Conservation (phyloP, 1,140 invertebrate genomes). For the Heliconius himera region DNA sequence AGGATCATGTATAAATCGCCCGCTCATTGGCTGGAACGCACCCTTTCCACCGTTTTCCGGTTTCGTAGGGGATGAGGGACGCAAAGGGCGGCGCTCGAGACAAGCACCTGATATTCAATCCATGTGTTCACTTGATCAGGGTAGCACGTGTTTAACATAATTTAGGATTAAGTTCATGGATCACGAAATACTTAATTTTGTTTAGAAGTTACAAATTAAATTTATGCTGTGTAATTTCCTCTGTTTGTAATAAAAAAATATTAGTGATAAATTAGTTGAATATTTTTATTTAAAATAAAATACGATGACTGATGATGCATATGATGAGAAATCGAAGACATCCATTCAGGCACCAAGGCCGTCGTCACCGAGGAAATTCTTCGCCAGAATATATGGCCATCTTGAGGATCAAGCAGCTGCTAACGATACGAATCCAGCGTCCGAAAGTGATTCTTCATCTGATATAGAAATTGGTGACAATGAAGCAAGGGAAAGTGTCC, state of each 20-base stretch:
- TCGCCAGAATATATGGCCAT: slow-evolving; percentile 85
- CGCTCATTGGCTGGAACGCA: slow-evolving; percentile 55
- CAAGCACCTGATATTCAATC: slow-evolving; percentile 66
- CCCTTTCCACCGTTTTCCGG: slow-evolving; percentile 46
- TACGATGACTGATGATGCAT: slow-evolving; percentile 50
- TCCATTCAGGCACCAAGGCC: slow-evolving; percentile 74
- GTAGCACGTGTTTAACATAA: slow-evolving; percentile 50
- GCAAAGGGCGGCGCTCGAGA: slow-evolving; percentile 57
- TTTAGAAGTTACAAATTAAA: neutral
- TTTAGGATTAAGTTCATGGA: neutral
- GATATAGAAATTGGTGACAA: slow-evolving; percentile 73
- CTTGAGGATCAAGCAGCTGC: slow-evolving; percentile 72
- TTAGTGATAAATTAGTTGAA: neutral
- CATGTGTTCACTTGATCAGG: slow-evolving; percentile 52
- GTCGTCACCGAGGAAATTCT: slow-evolving; percentile 86
- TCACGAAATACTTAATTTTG: neutral
- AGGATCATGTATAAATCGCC: slow-evolving; percentile 39
- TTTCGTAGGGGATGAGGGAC: slow-evolving; percentile 47
- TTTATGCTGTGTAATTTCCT: neutral
- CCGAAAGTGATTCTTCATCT: slow-evolving; percentile 73
- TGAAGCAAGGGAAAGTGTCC: slow-evolving; percentile 40
- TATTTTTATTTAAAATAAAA: neutral
- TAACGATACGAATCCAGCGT: slow-evolving; percentile 38
- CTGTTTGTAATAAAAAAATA: neutral
- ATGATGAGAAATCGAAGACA: slow-evolving; percentile 45